Percentiles rank a stretch among this genome's conserved stretches.
These are phyloP conservation scores for Drosophila miranda DNA, from an alignment of 1,140 invertebrate genomes.

Conservation along the genomic window DNA sequence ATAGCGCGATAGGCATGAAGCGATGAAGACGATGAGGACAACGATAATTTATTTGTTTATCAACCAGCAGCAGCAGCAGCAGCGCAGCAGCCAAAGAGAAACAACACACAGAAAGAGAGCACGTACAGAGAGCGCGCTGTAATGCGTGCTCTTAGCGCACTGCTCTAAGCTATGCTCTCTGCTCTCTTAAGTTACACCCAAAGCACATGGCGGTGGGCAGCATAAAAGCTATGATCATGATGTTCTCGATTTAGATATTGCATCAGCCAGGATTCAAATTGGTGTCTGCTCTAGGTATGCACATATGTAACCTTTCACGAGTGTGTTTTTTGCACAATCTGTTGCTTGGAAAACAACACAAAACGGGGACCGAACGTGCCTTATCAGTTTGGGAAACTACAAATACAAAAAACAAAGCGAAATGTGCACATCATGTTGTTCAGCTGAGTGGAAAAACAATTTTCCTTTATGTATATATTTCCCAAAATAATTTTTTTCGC, in stretches of 20 bases:
- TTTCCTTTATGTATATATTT: slow-evolving; percentile 20
- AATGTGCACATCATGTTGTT: slow-evolving; percentile 38
- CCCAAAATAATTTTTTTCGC: slow-evolving; percentile 15
- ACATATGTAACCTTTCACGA: neutral
- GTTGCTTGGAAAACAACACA: slow-evolving; percentile 5
- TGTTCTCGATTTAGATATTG: slow-evolving; percentile 34
- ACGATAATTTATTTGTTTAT: slow-evolving; percentile 51
- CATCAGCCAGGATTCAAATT: slow-evolving; percentile 43
- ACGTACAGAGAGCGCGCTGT: slow-evolving; percentile 22
- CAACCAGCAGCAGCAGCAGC: slow-evolving; percentile 14
- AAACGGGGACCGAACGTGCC: neutral
- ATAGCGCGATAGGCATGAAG: neutral
- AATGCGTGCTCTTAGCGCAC: slow-evolving; percentile 18
- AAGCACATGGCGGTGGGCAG: neutral
- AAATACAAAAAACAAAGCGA: slow-evolving; percentile 23
- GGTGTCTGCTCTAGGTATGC: slow-evolving; percentile 1
- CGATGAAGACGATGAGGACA: slow-evolving; percentile 1
- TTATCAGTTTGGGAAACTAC: slow-evolving; percentile 34
- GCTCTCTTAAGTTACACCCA: slow-evolving; percentile 33
- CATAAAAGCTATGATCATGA: slow-evolving; percentile 10
- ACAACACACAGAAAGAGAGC: neutral
- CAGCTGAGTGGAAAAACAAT: neutral
- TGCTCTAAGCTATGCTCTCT: neutral
- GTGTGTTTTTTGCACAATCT: slow-evolving; percentile 37
- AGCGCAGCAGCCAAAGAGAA: slow-evolving; percentile 9